Base-by-base conservation (phyloP, 1,140 invertebrate species). In the Lordiphosa clarofinis region DNA sequence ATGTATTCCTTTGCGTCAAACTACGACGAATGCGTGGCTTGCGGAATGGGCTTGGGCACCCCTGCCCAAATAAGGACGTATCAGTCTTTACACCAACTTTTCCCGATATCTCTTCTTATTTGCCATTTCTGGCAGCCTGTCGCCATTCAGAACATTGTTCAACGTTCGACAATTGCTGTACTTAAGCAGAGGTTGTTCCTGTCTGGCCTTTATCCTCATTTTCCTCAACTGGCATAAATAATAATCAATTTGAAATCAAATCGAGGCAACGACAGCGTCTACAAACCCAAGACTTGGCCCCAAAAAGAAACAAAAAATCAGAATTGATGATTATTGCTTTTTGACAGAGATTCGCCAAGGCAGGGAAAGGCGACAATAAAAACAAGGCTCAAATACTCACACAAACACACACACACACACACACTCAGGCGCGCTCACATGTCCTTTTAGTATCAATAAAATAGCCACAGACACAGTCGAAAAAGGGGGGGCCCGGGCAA, bases 271-370 rank as follows among this genome's bases (percentile, higher is more conserved):
- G 38, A 57, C 37, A 24, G 21, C 19, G 10, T 10, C 33, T 57
- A 58, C 57, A 54, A 57, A n/a, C n/a, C 61, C 54, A 58, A 58
- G 44, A 28, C 54, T 40, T 50, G 57, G 49, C 13, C 21, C n/a
- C 11, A 56, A 21, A 36, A 35, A 56, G n/a, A 38, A 31, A n/a
- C 33, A 47, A 69, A 68, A 81, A 87, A 87, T 87, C 86, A 87
- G 79, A 87, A 87, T 87, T 87, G 86, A 87, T 87, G 86, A 87
- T 87, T 87, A 87, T 87, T 87, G 86, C 86, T 82, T 87, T 87
- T 87, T 87, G 86, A 87, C 86, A 87, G 86, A 78, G 73, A 82
- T 82, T 87, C 73, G 62, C 58, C 57, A 44, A 46, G 24, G 24
- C 42, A 12, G 19, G 15, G 35, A 38, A 39, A 68, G 72, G 72